phyloP scores from a whole-genome alignment of 2,888 invertebrate species.

The Polyommatus iphigenia region DNA sequence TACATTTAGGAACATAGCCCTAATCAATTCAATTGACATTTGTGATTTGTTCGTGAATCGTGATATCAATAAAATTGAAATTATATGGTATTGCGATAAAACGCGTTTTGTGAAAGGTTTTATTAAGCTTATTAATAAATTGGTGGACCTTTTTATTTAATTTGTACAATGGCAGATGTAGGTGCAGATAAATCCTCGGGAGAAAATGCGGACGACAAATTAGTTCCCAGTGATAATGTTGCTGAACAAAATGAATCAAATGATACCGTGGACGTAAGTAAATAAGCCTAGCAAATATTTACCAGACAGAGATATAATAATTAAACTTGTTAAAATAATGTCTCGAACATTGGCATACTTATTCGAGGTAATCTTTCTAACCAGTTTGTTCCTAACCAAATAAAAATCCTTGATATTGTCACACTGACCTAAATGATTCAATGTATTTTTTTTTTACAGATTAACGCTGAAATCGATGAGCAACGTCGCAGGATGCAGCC shows the following conservation, averaged over 20 bases:
- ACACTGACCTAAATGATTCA: constrained; percentile 13
- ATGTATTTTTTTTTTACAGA: constrained; percentile 48
- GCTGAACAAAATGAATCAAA: constrained; percentile 46
- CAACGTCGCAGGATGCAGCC: constrained; percentile 78
- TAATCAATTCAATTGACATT: constrained; percentile 16
- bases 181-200: constrained; percentile 49
- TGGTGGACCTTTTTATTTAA: not conserved
- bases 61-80: constrained; percentile 38
- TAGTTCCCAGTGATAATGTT: constrained; percentile 50
- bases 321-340: not conserved
- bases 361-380: not conserved
- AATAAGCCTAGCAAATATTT: constrained; percentile 31
- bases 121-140: constrained; percentile 14
- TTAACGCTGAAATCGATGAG: constrained; percentile 70
- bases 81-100: not conserved
- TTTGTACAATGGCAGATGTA: constrained; percentile 45
- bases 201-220: constrained; percentile 50
- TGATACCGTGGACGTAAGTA: constrained; percentile 62
- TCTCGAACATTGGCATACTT: not conserved
- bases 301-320: not conserved
- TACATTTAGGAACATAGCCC: too few relatives aligned
- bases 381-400: not conserved
- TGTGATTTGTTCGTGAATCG: constrained; percentile 29
- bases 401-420: constrained; percentile 21
- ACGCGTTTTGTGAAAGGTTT: not conserved